Evolutionary conservation across 35 echinoderm and acorn worm genomes (phyloP).

Genomic region (Acanthaster planci): DNA sequence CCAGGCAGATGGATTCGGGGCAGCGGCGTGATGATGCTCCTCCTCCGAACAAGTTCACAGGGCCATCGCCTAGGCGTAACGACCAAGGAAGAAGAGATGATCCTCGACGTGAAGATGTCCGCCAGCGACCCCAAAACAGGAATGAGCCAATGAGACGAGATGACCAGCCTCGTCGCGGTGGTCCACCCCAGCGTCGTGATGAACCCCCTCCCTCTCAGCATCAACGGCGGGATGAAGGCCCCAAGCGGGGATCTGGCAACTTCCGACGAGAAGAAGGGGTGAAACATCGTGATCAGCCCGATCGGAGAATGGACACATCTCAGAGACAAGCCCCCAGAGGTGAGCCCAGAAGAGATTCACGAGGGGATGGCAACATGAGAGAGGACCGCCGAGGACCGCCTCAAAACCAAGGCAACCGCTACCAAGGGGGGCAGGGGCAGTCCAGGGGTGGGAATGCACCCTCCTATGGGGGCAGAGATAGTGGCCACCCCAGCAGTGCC

Average conservation of each 20-base stretch:
- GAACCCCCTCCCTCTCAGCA: background rate
- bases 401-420: background rate
- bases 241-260: background rate
- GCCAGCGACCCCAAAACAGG: background rate
- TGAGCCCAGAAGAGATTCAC: slow-evolving; percentile 43
- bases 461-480: background rate
- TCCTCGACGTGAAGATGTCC: slow-evolving; percentile 3
- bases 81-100: slow-evolving; percentile 49
- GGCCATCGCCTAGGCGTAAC: slow-evolving; percentile 20
- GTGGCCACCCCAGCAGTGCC: background rate
- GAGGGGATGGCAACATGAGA: slow-evolving; percentile 58
- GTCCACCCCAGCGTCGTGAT: background rate
- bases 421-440: slow-evolving; percentile 29
- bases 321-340: slow-evolving; percentile 31
- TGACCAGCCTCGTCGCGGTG: background rate
- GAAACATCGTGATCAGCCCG: slow-evolving; percentile 35
- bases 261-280: background rate
- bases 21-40: background rate
- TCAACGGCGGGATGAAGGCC: slow-evolving; percentile 18
- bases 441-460: slow-evolving; percentile 13
- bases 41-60: slow-evolving; percentile 19
- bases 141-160: slow-evolving; percentile 15
- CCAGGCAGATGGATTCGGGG: slow-evolving; percentile 38
- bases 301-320: slow-evolving; percentile 45
- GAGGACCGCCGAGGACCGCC: slow-evolving; percentile 32